Percentiles rank a stretch among this genome's conserved stretches.
phyloP scores from a whole-genome alignment of 2,888 invertebrate species.

The Cheilosia pagana region DNA sequence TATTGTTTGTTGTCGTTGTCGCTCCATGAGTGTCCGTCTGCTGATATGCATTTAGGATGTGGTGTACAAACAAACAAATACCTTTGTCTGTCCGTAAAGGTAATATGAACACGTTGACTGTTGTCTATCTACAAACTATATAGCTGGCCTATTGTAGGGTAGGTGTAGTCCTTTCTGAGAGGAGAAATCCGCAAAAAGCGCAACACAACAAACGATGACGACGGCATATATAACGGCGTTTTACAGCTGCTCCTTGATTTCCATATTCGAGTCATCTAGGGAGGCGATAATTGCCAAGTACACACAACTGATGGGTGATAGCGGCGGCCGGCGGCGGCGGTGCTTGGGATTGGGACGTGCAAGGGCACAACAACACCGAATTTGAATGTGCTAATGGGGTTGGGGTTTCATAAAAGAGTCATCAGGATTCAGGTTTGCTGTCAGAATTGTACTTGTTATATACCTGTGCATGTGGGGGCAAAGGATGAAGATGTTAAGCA shows the following conservation, averaged over 20 bases:
- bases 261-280: conserved; percentile 10
- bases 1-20: conserved; percentile 23
- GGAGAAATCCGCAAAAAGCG: conserved; percentile 1
- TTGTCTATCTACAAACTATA: not conserved
- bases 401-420: no score
- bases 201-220: not conserved
- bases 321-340: not conserved
- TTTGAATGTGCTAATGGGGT: no score
- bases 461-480: no score
- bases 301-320: not conserved
- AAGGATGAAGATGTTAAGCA: no score
- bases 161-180: not conserved
- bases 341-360: no score
- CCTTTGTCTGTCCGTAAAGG: conserved; percentile 19
- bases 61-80: conserved; percentile 9
- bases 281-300: conserved; percentile 4
- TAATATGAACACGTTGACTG: conserved; percentile 7
- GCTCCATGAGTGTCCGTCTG: conserved; percentile 28
- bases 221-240: conserved; percentile 4
- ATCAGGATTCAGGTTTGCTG: no score
- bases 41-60: conserved; percentile 40
- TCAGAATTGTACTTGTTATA: no score
- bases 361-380: no score
- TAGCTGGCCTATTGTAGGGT: not conserved
- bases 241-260: conserved; percentile 15